A percentile compares a stretch with the other conserved stretches of the same genome.
Evolutionary conservation across 2,888 invertebrate species (phyloP).

Genomic region (Rhingia campestris): DNA sequence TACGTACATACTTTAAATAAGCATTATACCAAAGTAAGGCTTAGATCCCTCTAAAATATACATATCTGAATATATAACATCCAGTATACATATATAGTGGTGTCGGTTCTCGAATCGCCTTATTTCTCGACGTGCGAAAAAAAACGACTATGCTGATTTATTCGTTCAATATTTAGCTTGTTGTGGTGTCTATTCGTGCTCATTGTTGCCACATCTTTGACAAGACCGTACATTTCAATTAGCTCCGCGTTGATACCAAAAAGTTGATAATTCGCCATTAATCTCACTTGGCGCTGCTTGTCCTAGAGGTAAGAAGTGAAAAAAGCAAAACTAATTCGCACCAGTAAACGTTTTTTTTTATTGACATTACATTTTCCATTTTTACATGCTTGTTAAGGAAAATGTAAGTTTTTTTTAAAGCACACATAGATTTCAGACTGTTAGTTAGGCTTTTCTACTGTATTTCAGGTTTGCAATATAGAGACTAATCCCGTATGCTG

Average conservation of each 20-base stretch:
- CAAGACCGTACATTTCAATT: constrained; percentile 69
- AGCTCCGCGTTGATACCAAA: constrained; percentile 40
- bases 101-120: background rate
- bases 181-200: constrained; percentile 9
- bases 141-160: constrained; percentile 36
- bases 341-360: constrained; percentile 18
- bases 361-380: constrained; percentile 15
- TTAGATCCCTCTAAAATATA: too few relatives aligned
- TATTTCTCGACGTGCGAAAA: constrained; percentile 19
- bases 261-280: constrained; percentile 54
- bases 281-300: constrained; percentile 37
- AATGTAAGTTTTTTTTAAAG: constrained; percentile 40
- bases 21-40: too few relatives aligned
- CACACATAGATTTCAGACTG: constrained; percentile 45
- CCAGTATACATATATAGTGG: too few relatives aligned
- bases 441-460: constrained; percentile 47
- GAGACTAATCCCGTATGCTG: constrained; percentile 38
- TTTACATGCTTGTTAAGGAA: constrained; percentile 36
- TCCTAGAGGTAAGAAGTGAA: constrained; percentile 8
- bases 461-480: background rate
- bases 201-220: constrained; percentile 52
- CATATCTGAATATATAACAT: too few relatives aligned
- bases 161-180: constrained; percentile 56
- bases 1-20: too few relatives aligned
- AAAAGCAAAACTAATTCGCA: constrained; percentile 53